Percentiles rank a stretch among this genome's conserved stretches.
Evolutionary conservation across 1,140 invertebrate species (phyloP).

Genomic region (Colletes latitarsis): DNA sequence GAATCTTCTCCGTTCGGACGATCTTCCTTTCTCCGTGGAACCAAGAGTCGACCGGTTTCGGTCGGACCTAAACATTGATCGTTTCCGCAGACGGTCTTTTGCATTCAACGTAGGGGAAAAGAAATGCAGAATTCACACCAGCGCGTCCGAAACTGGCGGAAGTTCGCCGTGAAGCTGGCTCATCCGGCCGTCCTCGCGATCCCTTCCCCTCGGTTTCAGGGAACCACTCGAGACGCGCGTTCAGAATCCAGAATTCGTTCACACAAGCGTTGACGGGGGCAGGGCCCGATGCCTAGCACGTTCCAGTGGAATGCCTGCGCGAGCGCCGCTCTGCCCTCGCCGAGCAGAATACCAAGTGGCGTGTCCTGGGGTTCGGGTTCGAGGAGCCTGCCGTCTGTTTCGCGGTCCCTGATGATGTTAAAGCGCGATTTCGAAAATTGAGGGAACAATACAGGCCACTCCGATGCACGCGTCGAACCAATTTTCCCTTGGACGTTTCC

Average conservation of each 20-base stretch:
- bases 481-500: neutral
- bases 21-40: too few relatives aligned
- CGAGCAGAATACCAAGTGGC: conserved; percentile 61
- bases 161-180: conserved; percentile 37
- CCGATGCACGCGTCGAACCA: neutral
- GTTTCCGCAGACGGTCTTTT: too few relatives aligned
- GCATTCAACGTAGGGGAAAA: too few relatives aligned
- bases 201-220: conserved; percentile 24
- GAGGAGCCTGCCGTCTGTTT: conserved; percentile 25
- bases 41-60: too few relatives aligned
- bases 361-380: conserved; percentile 12
- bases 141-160: conserved; percentile 9
- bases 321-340: conserved; percentile 45
- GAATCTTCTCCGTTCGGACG: too few relatives aligned
- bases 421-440: neutral
- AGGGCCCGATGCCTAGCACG: conserved; percentile 55
- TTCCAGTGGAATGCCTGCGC: conserved; percentile 66
- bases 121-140: neutral
- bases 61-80: too few relatives aligned
- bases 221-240: conserved; percentile 36
- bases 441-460: neutral
- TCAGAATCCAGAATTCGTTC: conserved; percentile 67
- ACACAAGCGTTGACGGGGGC: conserved; percentile 6
- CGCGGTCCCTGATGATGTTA: conserved; percentile 14
- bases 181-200: conserved; percentile 37